Percentiles rank a stretch among this genome's conserved stretches.
phyloP scores from a whole-genome alignment of 1,140 invertebrate species.

The Lasaia peninsularis region DNA sequence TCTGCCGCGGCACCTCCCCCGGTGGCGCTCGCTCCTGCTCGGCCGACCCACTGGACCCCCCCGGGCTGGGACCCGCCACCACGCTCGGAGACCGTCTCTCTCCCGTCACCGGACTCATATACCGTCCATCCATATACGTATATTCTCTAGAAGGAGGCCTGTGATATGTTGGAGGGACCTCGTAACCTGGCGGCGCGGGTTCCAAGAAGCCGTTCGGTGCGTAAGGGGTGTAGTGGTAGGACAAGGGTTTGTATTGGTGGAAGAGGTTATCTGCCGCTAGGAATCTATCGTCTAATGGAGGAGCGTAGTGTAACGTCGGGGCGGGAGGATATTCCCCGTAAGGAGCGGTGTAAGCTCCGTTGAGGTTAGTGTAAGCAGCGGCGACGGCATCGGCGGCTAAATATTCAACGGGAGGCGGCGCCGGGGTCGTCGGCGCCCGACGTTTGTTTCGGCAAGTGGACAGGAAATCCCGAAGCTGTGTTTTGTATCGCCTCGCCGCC shows the following conservation, averaged over 20 bases:
- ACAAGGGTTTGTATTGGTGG: constrained; percentile 88
- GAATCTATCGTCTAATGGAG: constrained; percentile 85
- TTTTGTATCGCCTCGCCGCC: constrained; percentile 93
- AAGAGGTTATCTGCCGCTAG: constrained; percentile 90
- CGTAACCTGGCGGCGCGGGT: constrained; percentile 77
- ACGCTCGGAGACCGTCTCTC: constrained; percentile 77
- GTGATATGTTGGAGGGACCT: constrained; percentile 60
- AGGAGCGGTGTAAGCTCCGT: constrained; percentile 86
- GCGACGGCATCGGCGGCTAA: constrained; percentile 82
- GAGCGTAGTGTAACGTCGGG: constrained; percentile 83
- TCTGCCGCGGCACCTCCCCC: constrained; percentile 83
- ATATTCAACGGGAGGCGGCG: constrained; percentile 69
- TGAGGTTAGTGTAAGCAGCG: constrained; percentile 89
- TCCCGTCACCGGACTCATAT: constrained; percentile 62
- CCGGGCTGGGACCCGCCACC: constrained; percentile 60
- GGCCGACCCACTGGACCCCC: constrained; percentile 54
- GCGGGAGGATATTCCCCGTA: constrained; percentile 78
- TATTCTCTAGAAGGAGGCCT: constrained; percentile 76
- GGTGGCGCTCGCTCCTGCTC: constrained; percentile 55
- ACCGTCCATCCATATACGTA: constrained; percentile 73
- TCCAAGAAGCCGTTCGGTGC: constrained; percentile 89
- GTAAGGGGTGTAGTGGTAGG: constrained; percentile 86
- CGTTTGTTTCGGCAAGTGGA: constrained; percentile 94
- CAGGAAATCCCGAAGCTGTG: constrained; percentile 93
- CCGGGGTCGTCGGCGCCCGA: constrained; percentile 81